phyloP scores from a whole-genome alignment of 2,113 vertebrate genomes.

The Pogona vitticeps region DNA sequence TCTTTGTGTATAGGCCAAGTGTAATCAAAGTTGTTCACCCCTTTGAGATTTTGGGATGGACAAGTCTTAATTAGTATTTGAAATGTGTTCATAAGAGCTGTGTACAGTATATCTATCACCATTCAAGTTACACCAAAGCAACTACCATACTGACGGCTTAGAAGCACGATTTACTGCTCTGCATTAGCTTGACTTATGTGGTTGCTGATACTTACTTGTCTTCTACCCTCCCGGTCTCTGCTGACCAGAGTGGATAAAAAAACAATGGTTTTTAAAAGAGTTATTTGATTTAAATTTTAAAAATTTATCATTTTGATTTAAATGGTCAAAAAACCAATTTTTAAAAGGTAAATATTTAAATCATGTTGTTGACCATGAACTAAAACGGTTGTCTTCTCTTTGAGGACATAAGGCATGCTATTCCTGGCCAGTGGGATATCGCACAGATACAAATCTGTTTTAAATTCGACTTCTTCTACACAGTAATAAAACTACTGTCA shows the following conservation, averaged over 20 bases:
- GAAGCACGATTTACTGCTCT: background rate
- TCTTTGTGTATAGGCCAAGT: background rate
- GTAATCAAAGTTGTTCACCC: background rate
- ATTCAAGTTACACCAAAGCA: too few species aligned
- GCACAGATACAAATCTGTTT: too few species aligned
- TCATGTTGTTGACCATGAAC: background rate
- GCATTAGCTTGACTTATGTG: too few species aligned
- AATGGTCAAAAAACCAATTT: too few species aligned
- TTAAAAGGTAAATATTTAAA: too few species aligned
- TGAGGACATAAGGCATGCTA: background rate
- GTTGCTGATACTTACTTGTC: background rate
- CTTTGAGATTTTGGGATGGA: background rate
- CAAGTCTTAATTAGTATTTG: background rate
- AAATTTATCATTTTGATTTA: too few species aligned
- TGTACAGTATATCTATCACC: too few species aligned
- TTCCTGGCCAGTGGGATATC: background rate
- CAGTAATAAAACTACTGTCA: background rate
- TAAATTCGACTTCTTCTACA: background rate
- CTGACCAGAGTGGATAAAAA: background rate
- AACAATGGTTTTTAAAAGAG: too few species aligned
- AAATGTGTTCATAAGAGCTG: background rate
- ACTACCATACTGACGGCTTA: too few species aligned
- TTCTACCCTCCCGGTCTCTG: background rate
- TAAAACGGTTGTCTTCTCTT: background rate
- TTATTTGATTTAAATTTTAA: too few species aligned